Evolutionary conservation across 2,888 invertebrate species (phyloP).

Genomic region (Smittia aterrima): DNA sequence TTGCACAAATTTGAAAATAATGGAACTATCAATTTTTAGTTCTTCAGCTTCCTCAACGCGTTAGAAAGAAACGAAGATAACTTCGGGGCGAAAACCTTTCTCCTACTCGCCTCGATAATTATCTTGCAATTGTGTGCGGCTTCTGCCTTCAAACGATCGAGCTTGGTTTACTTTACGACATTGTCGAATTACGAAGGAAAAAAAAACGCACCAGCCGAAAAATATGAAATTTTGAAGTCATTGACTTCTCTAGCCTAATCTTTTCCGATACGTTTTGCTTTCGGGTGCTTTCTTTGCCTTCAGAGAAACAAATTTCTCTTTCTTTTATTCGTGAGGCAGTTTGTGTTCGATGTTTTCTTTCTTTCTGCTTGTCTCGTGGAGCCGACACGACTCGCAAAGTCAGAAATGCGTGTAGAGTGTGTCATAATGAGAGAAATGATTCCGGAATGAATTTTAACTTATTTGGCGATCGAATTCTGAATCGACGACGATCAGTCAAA

Average conservation of each 20-base stretch:
- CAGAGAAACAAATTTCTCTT: neutral
- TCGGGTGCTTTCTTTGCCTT: neutral
- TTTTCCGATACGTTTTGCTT: neutral
- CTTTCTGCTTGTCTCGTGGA: neutral
- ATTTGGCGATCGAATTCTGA: too few species aligned
- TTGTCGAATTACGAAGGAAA: neutral
- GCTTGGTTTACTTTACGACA: neutral
- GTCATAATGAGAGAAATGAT: too few species aligned
- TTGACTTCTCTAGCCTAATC: neutral
- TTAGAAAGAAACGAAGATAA: too few species aligned
- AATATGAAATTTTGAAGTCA: slow-evolving; percentile 7
- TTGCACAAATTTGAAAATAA: too few species aligned
- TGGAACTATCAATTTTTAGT: too few species aligned
- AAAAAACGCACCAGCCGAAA: neutral
- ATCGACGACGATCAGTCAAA: too few species aligned
- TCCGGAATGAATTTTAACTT: too few species aligned
- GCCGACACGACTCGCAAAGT: too few species aligned
- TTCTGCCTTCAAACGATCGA: neutral
- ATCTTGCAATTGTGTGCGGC: neutral
- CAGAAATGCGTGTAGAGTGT: too few species aligned
- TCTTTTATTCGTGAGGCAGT: neutral
- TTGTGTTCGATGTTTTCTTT: neutral
- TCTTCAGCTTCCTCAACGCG: too few species aligned
- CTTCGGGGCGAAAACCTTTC: too few species aligned
- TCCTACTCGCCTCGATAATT: too few species aligned